Conservation (phyloP, 2,113 vertebrate species). For the Arvicanthis niloticus region DNA sequence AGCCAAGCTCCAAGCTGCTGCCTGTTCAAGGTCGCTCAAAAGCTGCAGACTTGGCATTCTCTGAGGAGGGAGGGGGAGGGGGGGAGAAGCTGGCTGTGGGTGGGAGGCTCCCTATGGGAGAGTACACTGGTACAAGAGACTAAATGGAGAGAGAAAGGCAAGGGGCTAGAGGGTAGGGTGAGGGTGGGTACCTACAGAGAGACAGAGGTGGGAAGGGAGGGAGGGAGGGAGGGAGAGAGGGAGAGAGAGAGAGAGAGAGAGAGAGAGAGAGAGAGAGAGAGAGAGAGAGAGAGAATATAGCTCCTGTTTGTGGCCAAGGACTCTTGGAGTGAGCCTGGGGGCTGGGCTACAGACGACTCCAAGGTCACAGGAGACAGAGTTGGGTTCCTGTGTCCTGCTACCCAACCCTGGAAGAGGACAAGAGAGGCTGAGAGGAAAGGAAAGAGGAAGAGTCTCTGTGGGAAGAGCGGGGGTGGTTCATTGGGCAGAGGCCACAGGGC, state of each 20-base stretch:
- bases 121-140: not conserved
- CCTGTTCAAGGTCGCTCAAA: constrained; percentile 83
- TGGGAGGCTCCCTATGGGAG: not conserved
- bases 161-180: not conserved
- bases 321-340: not conserved
- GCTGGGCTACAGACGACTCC: not conserved
- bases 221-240: not conserved
- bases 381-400: not conserved
- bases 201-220: not conserved
- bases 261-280: not conserved
- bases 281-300: not conserved
- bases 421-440: not conserved
- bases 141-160: not conserved
- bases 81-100: not conserved
- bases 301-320: not conserved
- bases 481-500: not conserved
- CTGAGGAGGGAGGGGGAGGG: constrained; percentile 62
- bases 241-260: not conserved
- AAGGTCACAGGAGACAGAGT: not conserved
- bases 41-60: constrained; percentile 84
- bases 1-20: not conserved
- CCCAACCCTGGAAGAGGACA: not conserved
- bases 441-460: not conserved
- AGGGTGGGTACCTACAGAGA: not conserved
- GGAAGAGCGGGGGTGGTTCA: not conserved